Conservation (phyloP, 1,140 invertebrate genomes). For the Dolichoris vasculosae region DNA sequence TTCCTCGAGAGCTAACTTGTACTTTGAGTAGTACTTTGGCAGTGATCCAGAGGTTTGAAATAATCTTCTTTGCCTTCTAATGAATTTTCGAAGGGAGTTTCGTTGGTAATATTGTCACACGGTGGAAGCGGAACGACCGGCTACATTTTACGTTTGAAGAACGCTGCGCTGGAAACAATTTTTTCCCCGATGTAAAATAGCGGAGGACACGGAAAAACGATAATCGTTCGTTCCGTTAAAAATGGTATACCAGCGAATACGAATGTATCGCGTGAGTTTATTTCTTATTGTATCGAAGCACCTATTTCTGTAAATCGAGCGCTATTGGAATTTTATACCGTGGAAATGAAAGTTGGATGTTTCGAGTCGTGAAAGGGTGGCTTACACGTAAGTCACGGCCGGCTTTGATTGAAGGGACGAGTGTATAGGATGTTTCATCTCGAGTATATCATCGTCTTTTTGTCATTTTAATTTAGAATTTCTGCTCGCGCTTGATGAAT, state of each 20-base stretch:
- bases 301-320: not conserved
- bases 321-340: not conserved
- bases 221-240: too few species aligned
- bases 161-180: not conserved
- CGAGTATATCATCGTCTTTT: not conserved
- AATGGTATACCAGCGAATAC: too few species aligned
- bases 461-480: too few species aligned
- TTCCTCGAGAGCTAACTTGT: too few species aligned
- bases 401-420: conserved; percentile 1
- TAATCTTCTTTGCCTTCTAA: not conserved
- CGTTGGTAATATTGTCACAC: too few species aligned
- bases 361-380: not conserved
- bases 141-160: not conserved
- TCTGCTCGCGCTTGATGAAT: too few species aligned
- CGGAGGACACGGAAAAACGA: too few species aligned
- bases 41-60: not conserved
- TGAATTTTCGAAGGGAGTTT: too few species aligned
- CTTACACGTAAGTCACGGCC: not conserved
- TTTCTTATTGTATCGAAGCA: not conserved
- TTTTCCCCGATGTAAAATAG: too few species aligned
- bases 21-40: too few species aligned
- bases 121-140: too few species aligned
- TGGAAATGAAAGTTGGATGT: not conserved
- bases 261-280: not conserved
- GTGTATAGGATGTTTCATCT: not conserved